Evolutionary conservation across 2,113 vertebrate species (phyloP), one percentile per base, ranked within the genome.

Genomic region (Lepisosteus oculatus): DNA sequence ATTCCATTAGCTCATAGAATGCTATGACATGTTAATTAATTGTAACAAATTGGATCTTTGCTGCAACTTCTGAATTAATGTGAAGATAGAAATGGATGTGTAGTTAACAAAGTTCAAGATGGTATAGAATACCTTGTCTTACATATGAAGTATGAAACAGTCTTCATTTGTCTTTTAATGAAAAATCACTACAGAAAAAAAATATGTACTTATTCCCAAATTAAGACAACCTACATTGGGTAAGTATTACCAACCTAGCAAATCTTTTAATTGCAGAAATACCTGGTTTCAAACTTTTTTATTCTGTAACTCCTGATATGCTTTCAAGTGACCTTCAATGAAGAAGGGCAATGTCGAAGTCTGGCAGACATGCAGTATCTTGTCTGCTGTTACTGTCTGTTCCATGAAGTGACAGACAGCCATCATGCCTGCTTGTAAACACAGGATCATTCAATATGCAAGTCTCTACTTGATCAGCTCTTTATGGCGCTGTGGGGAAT

Each of bases 291-390:
- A 29, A 29, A 29, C 29, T 29, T 29, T 29, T 29, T 51, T 51
- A 51, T 51, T 51, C 47, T 6, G 47, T 1, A 51, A 51, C 41
- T 47, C 67, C 9, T 69, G 44, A 64, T 74, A 65, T 64, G 68
- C 69, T 71, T 11, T 61, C 68, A 74, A 59, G n/a, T 83, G 75
- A 73, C 84, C 83, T 90, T 90, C 79, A 83, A 55, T 17, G 9
- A 72, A 69, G 13, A 56, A 83, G 77, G 67, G 75, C 82, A 89
- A 81, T 77, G 81, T 81, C 84, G 80, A 77, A 81, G 65, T 42
- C 73, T 75, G 64, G 41, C 78, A 72, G 66, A 47, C 29, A 17
- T 67, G 51, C 57, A 15, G 54, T 13, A 69, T 55, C 75, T 79
- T 73, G 71, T 56, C 13, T 66, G 15, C n/a, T 68, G 62, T 13